These are phyloP conservation scores for Elgaria multicarinata DNA, from an alignment of 2,113 vertebrate genomes.

Conservation along the genomic window DNA sequence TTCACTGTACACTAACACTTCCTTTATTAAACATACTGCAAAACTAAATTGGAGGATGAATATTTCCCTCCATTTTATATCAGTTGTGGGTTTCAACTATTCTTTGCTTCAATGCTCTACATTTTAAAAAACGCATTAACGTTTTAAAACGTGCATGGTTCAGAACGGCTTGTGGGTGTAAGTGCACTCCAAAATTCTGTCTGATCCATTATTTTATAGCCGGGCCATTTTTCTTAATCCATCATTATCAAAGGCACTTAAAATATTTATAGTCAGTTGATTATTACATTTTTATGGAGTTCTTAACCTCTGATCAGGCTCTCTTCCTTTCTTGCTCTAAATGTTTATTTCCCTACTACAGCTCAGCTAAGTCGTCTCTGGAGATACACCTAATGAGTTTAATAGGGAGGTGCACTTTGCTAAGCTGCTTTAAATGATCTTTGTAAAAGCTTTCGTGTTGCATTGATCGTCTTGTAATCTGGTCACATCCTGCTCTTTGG, in stretches of 20 bases:
- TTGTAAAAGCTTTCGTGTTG: constrained; percentile 27
- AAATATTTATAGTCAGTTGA: constrained; percentile 51
- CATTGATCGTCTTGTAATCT: constrained; percentile 31
- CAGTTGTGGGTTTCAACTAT: background rate
- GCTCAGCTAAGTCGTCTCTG: constrained; percentile 46
- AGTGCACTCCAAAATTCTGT: constrained; percentile 21
- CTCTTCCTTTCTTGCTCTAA: constrained; percentile 34
- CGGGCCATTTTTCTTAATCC: constrained; percentile 30
- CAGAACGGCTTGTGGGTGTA: constrained; percentile 12
- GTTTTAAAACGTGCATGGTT: background rate
- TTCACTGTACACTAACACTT: background rate
- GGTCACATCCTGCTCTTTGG: background rate
- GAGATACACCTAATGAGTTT: constrained; percentile 35
- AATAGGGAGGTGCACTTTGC: constrained; percentile 21
- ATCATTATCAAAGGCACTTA: constrained; percentile 24
- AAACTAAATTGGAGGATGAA: background rate
- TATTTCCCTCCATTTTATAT: background rate
- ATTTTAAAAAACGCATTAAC: background rate
- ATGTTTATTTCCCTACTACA: constrained; percentile 56
- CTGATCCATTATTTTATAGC: constrained; percentile 26
- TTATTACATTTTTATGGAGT: constrained; percentile 49
- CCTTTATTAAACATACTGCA: background rate
- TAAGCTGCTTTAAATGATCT: constrained; percentile 7
- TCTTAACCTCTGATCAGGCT: constrained; percentile 37
- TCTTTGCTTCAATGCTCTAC: background rate